Evolutionary conservation across 2,888 invertebrate genomes (phyloP).

Genomic region (Epirrhoe alternata): DNA sequence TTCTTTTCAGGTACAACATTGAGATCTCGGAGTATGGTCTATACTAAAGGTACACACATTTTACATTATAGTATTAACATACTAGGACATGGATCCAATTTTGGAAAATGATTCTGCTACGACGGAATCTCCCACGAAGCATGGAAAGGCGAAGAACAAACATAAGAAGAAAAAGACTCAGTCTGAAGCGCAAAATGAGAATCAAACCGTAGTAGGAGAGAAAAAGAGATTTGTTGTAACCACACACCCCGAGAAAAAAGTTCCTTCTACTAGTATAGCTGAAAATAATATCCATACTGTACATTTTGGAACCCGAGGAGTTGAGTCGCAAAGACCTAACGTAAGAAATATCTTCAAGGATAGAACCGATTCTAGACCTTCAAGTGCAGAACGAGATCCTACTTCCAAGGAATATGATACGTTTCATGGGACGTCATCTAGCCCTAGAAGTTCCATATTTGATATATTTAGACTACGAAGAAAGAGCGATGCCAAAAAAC

Average conservation of each 20-base stretch:
- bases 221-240: constrained; percentile 78
- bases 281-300: constrained; percentile 79
- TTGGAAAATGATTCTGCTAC: constrained; percentile 80
- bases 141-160: constrained; percentile 76
- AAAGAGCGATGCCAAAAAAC: constrained; percentile 80
- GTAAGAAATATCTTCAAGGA: constrained; percentile 79
- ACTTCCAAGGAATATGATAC: constrained; percentile 78
- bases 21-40: constrained; percentile 65
- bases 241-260: constrained; percentile 72
- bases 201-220: constrained; percentile 77
- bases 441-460: constrained; percentile 81
- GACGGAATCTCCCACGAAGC: constrained; percentile 70
- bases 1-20: constrained; percentile 68
- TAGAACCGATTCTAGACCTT: constrained; percentile 66
- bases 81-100: constrained; percentile 77
- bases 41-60: constrained; percentile 61
- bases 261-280: constrained; percentile 63
- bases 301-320: constrained; percentile 79
- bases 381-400: constrained; percentile 74
- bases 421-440: constrained; percentile 80
- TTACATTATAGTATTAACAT: constrained; percentile 50
- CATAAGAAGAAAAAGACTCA: constrained; percentile 75
- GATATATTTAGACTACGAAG: constrained; percentile 80
- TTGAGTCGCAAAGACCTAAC: constrained; percentile 77
- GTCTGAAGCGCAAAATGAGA: constrained; percentile 62